Evolutionary conservation across 2,113 vertebrate genomes (phyloP).

Genomic region (Sarotherodon lohbergeri): DNA sequence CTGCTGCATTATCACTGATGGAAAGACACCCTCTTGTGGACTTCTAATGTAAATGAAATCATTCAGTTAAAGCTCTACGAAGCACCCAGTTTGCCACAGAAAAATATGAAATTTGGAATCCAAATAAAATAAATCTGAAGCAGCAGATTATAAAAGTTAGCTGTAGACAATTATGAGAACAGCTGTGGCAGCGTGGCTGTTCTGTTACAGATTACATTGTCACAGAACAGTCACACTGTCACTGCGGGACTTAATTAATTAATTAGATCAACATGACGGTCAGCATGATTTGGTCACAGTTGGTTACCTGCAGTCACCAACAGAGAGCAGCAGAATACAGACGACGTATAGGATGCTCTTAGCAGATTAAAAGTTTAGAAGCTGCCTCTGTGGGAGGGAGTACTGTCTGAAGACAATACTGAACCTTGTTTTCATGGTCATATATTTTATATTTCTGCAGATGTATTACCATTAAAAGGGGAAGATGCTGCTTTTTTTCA

Average conservation of each 20-base stretch:
- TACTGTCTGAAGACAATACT: not conserved
- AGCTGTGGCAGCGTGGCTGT: not conserved
- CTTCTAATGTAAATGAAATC: not conserved
- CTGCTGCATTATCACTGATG: not conserved
- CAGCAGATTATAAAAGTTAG: not conserved
- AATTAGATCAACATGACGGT: not conserved
- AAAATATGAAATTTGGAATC: not conserved
- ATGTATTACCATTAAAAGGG: not conserved
- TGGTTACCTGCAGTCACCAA: slow-evolving; percentile 25
- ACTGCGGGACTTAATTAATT: not conserved
- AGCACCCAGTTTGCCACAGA: not conserved
- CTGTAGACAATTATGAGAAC: not conserved
- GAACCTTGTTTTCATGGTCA: not conserved
- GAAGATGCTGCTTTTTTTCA: not conserved
- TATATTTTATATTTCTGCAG: not conserved
- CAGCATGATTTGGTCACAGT: not conserved
- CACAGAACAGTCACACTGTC: not conserved
- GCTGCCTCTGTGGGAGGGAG: not conserved
- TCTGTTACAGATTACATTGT: not conserved
- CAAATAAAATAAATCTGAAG: not conserved
- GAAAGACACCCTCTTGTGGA: slow-evolving; percentile 44
- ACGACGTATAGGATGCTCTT: not conserved
- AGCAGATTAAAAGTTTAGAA: not conserved
- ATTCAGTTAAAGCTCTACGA: not conserved
- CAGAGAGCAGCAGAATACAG: slow-evolving; percentile 48